Conservation (phyloP, 2,113 vertebrate species). For the Sander lucioperca region DNA sequence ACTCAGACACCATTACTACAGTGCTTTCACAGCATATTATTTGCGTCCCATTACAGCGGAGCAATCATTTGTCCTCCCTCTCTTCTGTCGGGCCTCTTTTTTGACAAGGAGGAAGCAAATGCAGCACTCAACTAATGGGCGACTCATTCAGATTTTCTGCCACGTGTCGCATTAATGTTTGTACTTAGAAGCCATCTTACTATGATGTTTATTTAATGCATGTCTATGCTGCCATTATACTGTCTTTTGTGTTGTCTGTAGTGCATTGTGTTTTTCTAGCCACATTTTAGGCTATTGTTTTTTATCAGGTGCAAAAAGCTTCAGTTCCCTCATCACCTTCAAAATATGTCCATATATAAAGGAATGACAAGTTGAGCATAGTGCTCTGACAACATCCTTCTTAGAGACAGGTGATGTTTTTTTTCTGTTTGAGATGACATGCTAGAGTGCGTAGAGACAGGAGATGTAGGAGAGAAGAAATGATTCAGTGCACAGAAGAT, state of each 20-base stretch:
- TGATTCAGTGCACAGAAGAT: conserved; percentile 35
- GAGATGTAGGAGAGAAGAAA: conserved; percentile 29
- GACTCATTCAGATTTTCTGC: conserved; percentile 42
- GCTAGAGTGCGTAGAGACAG: conserved; percentile 6
- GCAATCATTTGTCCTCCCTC: conserved; percentile 27
- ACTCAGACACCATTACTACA: conserved; percentile 26
- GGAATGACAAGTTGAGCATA: conserved; percentile 29
- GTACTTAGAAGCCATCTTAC: conserved; percentile 32
- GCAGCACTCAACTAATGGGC: conserved; percentile 34
- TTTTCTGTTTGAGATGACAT: conserved; percentile 22
- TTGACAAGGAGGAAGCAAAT: conserved; percentile 50
- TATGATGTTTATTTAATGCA: conserved; percentile 46
- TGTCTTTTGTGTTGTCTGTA: not conserved
- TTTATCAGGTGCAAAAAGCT: conserved; percentile 37
- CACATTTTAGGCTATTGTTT: conserved; percentile 20
- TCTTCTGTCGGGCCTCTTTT: conserved; percentile 23
- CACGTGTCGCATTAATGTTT: conserved; percentile 36
- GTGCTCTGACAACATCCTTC: conserved; percentile 38
- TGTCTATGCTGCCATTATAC: conserved; percentile 5
- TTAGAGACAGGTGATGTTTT: conserved; percentile 19
- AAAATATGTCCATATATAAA: not conserved
- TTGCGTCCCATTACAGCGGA: conserved; percentile 28
- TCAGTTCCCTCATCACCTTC: conserved; percentile 4
- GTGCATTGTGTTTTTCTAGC: not conserved
- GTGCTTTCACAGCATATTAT: conserved; percentile 34